Percentiles rank a stretch among this genome's conserved stretches.
phyloP scores from a whole-genome alignment of 2,113 vertebrate genomes.

The Promerops cafer region DNA sequence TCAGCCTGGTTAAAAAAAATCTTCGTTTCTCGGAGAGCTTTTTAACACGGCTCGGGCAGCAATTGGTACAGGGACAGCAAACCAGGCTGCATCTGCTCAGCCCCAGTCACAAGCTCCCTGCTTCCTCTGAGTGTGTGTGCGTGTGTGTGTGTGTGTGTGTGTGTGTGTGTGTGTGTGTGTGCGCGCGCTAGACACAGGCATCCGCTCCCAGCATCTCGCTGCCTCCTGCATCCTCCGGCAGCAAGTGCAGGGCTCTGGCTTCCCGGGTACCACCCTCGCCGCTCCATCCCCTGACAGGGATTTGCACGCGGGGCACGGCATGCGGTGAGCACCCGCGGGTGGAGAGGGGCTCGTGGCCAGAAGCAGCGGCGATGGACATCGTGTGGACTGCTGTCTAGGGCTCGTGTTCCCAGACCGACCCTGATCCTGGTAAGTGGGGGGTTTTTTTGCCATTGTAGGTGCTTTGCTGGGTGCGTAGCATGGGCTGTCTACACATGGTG shows the following conservation, averaged over 20 bases:
- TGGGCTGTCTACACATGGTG: accelerated
- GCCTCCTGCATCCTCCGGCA: conserved; percentile 15
- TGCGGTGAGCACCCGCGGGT: not conserved
- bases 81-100: conserved; percentile 46
- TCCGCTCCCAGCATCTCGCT: conserved; percentile 10
- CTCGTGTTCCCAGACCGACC: not conserved
- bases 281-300: not conserved
- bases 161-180: not conserved
- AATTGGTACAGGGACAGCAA: conserved; percentile 42
- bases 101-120: conserved; percentile 21
- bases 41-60: conserved; percentile 51
- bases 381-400: not conserved
- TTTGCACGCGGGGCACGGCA: not conserved
- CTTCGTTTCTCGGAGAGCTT: conserved; percentile 15
- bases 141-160: not conserved
- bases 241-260: conserved; percentile 8
- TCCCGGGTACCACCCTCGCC: not conserved
- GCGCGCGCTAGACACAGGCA: not conserved
- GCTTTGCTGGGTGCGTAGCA: not conserved
- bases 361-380: not conserved
- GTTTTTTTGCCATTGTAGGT: not conserved
- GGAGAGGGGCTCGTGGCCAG: not conserved
- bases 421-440: not conserved
- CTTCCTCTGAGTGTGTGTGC: not conserved
- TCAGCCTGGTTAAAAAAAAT: conserved; percentile 1